Conservation (phyloP, 2,797 vertebrate species). For the Brachyrhaphis roseni region DNA sequence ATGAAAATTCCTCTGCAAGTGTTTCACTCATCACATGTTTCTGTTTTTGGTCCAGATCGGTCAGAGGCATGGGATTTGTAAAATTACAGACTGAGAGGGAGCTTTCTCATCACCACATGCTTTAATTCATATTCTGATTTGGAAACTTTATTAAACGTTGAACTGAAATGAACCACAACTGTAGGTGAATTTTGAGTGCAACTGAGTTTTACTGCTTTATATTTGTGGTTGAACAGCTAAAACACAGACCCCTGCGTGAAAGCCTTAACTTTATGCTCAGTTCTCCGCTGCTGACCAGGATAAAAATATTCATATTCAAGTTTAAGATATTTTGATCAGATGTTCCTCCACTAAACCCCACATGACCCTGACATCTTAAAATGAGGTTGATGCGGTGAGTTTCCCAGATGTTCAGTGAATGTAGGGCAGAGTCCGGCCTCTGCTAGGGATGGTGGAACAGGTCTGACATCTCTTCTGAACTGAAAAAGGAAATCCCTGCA, state of each 20-base stretch:
- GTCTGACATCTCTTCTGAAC: constrained; percentile 78
- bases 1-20: background rate
- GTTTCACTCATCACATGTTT: background rate
- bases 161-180: background rate
- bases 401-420: constrained; percentile 57
- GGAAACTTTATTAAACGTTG: background rate
- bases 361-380: constrained; percentile 28
- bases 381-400: constrained; percentile 49
- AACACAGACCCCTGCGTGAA: background rate
- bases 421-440: constrained; percentile 52
- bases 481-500: constrained; percentile 80
- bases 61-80: background rate
- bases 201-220: background rate
- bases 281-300: background rate
- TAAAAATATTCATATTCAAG: constrained; percentile 15
- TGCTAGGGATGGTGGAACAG: constrained; percentile 68
- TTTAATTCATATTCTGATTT: background rate
- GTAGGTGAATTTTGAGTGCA: background rate
- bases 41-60: background rate
- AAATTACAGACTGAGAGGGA: background rate
- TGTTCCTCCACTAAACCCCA: constrained; percentile 8
- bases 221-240: background rate
- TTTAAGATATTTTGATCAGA: constrained; percentile 24
- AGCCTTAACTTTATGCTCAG: constrained; percentile 6
- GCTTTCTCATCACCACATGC: background rate